Evolutionary conservation across 2,113 vertebrate genomes (phyloP).

Genomic region (Pterocles burchelli): DNA sequence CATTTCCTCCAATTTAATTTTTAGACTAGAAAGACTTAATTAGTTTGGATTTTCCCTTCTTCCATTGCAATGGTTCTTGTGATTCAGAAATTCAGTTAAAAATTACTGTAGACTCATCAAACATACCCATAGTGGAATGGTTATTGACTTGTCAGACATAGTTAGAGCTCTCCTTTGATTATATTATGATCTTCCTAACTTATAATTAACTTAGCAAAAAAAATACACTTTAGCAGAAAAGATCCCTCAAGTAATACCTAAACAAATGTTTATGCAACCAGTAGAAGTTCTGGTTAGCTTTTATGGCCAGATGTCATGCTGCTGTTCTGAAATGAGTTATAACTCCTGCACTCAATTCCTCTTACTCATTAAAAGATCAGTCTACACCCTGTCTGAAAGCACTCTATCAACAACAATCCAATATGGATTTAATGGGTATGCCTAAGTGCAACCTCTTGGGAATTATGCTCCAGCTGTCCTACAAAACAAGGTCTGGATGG

Average conservation of each 20-base stretch:
- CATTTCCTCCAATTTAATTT: not conserved
- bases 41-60: not conserved
- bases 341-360: not conserved
- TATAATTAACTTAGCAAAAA: not conserved
- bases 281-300: not conserved
- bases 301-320: not conserved
- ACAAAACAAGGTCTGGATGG: not conserved
- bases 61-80: not conserved
- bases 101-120: not conserved
- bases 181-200: not conserved
- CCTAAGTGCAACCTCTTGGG: not conserved
- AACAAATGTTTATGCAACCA: not conserved
- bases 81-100: not conserved
- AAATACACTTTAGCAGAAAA: not conserved
- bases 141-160: not conserved
- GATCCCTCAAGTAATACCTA: not conserved
- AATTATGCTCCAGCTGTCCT: not conserved
- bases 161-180: not conserved
- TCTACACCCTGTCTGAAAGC: not conserved
- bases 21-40: not conserved
- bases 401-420: not conserved
- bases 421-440: not conserved
- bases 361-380: not conserved
- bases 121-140: not conserved
- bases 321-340: not conserved